These are phyloP conservation scores for Andrena bucephala DNA, from an alignment of 2,888 invertebrate genomes.

Conservation along the genomic window DNA sequence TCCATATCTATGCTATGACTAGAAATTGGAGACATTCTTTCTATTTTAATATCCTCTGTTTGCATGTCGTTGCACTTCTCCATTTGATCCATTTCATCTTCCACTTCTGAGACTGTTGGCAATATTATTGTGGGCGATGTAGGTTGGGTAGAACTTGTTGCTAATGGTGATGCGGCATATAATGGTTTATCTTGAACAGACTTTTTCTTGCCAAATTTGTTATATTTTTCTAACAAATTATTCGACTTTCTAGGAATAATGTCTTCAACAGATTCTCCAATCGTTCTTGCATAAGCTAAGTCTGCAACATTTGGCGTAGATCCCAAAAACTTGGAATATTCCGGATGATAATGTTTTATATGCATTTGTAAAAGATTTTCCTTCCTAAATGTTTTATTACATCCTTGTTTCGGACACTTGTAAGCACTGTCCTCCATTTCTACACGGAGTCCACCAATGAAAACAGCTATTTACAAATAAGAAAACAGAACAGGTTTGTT, in stretches of 20 bases:
- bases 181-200: constrained; percentile 63
- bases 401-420: constrained; percentile 92
- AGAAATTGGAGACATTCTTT: constrained; percentile 74
- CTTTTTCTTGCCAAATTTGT: constrained; percentile 73
- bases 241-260: constrained; percentile 80
- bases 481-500: constrained; percentile 17
- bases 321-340: constrained; percentile 91
- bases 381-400: constrained; percentile 95
- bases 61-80: constrained; percentile 65
- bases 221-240: constrained; percentile 85
- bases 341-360: constrained; percentile 96
- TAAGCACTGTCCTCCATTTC: constrained; percentile 89
- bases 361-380: constrained; percentile 96
- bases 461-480: constrained; percentile 86
- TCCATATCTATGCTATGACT: constrained; percentile 73
- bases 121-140: constrained; percentile 57
- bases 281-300: constrained; percentile 92
- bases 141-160: constrained; percentile 47
- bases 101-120: constrained; percentile 55
- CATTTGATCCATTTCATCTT: constrained; percentile 65
- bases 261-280: constrained; percentile 87
- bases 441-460: constrained; percentile 85
- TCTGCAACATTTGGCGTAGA: constrained; percentile 94
- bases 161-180: constrained; percentile 33
- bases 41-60: constrained; percentile 76